Evolutionary conservation across 2,113 vertebrate genomes (phyloP).

Genomic region (Cryptoleucopteryx plumbea): DNA sequence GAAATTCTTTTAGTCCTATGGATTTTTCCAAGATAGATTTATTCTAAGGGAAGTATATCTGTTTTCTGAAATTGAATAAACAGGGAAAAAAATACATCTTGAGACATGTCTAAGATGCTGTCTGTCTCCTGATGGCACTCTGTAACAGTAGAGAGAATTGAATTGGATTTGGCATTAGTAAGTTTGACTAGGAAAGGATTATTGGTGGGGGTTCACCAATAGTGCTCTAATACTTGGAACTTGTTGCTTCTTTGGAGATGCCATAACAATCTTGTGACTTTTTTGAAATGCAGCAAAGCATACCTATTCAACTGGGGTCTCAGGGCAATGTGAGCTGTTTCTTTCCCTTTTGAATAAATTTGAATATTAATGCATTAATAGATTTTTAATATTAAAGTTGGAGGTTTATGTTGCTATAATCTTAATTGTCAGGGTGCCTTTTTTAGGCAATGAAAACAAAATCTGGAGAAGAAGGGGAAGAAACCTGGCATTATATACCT

Average conservation of each 20-base stretch:
- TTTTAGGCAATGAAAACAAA: background rate
- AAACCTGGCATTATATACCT: background rate
- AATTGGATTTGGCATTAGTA: background rate
- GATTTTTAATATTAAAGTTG: background rate
- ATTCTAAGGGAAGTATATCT: background rate
- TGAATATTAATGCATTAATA: background rate
- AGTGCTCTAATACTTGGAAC: background rate
- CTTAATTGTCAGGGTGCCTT: background rate
- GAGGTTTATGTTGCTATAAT: background rate
- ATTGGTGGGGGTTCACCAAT: background rate
- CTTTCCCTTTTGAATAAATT: background rate
- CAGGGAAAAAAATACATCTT: background rate
- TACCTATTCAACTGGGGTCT: rapidly evolving
- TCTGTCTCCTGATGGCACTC: background rate
- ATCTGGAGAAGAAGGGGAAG: background rate
- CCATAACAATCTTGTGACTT: background rate
- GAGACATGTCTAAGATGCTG: background rate
- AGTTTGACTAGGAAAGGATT: background rate
- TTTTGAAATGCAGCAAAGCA: background rate
- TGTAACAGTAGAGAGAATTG: background rate
- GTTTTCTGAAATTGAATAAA: background rate
- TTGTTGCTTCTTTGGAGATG: background rate
- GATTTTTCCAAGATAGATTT: background rate
- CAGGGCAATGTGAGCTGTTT: background rate
- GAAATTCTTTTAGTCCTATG: background rate